These are phyloP conservation scores for Erpobdella octoculata DNA, from an alignment of 2,888 invertebrate genomes.

Conservation along the genomic window DNA sequence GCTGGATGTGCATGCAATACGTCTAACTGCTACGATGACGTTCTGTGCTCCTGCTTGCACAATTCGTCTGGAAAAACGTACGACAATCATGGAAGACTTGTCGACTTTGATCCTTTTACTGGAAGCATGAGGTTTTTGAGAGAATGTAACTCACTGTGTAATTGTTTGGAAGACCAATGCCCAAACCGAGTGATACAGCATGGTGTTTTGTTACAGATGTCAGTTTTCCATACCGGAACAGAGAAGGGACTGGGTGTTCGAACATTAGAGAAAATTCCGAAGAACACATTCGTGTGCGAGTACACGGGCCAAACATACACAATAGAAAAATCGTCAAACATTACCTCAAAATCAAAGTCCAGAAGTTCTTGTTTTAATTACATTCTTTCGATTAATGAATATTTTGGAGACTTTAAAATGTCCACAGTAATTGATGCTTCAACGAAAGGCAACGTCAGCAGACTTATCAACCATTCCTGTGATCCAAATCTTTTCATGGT, in stretches of 20 bases:
- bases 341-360: neutral
- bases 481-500: conserved; percentile 67
- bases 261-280: conserved; percentile 4
- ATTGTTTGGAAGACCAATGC: conserved; percentile 4
- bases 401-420: neutral
- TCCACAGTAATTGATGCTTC: conserved; percentile 82
- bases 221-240: conserved; percentile 2
- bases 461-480: conserved; percentile 98
- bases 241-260: conserved; percentile 20
- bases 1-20: conserved; percentile 13
- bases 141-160: conserved; percentile 8
- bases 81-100: neutral
- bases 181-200: conserved; percentile 8
- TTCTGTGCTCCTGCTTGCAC: neutral
- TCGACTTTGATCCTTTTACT: conserved; percentile 7
- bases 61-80: neutral
- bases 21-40: neutral
- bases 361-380: conserved; percentile 9
- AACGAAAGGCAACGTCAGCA: conserved; percentile 82
- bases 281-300: conserved; percentile 20
- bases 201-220: conserved; percentile 11
- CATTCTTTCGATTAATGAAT: conserved; percentile 6
- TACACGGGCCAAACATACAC: conserved; percentile 3
- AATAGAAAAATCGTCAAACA: neutral
- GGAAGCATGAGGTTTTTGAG: neutral